Evolutionary conservation across 2,888 invertebrate genomes (phyloP).

Genomic region (Lasioglossum villosulum): DNA sequence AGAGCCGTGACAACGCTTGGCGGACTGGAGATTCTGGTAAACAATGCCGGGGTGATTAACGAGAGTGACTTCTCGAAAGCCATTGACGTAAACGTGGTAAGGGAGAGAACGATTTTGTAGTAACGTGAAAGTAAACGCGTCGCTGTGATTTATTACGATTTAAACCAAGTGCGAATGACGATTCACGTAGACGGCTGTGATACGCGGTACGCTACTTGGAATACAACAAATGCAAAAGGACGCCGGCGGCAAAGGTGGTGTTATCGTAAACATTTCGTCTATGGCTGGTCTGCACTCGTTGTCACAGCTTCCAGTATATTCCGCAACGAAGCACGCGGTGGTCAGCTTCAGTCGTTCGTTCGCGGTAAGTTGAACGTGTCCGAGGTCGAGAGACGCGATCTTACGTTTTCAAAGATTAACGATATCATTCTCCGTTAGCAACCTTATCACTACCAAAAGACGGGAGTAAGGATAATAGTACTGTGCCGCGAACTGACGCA

Average conservation of each 20-base stretch:
- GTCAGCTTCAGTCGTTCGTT: slow-evolving; percentile 81
- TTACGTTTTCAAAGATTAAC: too few relatives aligned
- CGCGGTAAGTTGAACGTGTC: slow-evolving; percentile 71
- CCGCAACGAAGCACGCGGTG: slow-evolving; percentile 86
- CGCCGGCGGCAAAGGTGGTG: slow-evolving; percentile 86
- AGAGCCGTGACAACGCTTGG: slow-evolving; percentile 84
- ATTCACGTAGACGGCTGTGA: slow-evolving; percentile 81
- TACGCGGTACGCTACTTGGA: slow-evolving; percentile 83
- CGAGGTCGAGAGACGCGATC: too few relatives aligned
- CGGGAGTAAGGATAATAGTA: slow-evolving; percentile 79
- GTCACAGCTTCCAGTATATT: slow-evolving; percentile 86
- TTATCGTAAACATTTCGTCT: slow-evolving; percentile 88
- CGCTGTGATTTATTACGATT: slow-evolving; percentile 1
- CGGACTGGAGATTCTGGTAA: slow-evolving; percentile 86
- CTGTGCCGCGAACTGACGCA: slow-evolving; percentile 79
- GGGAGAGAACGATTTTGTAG: slow-evolving; percentile 31
- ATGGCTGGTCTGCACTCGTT: slow-evolving; percentile 86
- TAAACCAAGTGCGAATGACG: slow-evolving; percentile 30
- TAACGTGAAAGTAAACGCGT: not conserved
- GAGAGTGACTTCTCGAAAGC: slow-evolving; percentile 76
- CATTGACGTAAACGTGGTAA: slow-evolving; percentile 82
- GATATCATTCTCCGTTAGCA: slow-evolving; percentile 76
- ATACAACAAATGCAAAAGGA: slow-evolving; percentile 85
- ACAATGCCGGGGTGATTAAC: slow-evolving; percentile 80
- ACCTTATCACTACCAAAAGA: slow-evolving; percentile 81